Evolutionary conservation across 1,140 invertebrate species (phyloP), one percentile per base, ranked within the genome.

Genomic region (Zophobas morio): DNA sequence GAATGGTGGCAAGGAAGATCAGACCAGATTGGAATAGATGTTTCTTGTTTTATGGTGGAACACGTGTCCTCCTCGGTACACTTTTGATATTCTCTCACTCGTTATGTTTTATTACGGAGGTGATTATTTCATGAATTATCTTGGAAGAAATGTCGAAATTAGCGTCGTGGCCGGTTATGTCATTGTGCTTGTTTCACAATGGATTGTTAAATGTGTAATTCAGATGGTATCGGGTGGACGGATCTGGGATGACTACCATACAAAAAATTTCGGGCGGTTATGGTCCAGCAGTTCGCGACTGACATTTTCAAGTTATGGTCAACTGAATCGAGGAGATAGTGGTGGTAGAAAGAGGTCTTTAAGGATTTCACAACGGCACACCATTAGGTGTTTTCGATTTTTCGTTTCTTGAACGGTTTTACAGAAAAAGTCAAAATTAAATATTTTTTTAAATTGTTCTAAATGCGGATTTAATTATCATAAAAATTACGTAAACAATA

Each of bases 11-110:
- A 37, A 33, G 75, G 36, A 57, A 33, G 56, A 74, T 56, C 76
- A 81, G 79, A 81, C 80, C 80, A 81, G 80, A 81, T 81, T 79
- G 79, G 78, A 81, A 81, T 81, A 72, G 78, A 79, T 78, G 80
- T 72, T 79, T 54, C 78, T 76, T 81, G 78, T 81, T 81, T 81
- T 81, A 81, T 76, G 56, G 71, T n/a, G 51, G 80, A 81, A 81
- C 80, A 81, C 80, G 80, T 81, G 80, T 81, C 71, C 42, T 70
- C 42, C 49, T 66, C 54, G 72, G 71, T 78, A 76, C 57, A 79
- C 74, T 79, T 79, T 74, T 76, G 74, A 79, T 79, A 75, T 76
- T 75, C 39, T 46, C 54, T 57, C 75, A 49, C 72, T 73, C 66
- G 75, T 79, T 79, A 79, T 70, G 60, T 79, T 79, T 79, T 76